Conservation (phyloP, 2,888 invertebrate species). For the Helicoverpa assulta region DNA sequence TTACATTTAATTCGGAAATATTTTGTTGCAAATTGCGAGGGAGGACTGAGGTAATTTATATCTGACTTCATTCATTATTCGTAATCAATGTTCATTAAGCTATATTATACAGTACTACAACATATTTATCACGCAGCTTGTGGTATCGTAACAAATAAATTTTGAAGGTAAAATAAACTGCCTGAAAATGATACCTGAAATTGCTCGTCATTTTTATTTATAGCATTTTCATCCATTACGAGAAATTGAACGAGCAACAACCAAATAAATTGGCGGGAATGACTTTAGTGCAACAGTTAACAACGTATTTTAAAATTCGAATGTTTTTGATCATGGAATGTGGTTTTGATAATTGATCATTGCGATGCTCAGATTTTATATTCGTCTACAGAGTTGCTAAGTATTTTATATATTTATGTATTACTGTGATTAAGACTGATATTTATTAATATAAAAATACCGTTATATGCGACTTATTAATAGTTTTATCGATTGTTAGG, state of each 20-base stretch:
- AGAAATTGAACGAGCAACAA: conserved; percentile 31
- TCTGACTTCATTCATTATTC: conserved; percentile 43
- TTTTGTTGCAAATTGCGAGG: conserved; percentile 54
- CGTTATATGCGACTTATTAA: too few relatives aligned
- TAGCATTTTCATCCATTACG: conserved; percentile 35
- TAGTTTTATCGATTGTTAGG: too few relatives aligned
- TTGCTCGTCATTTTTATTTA: conserved; percentile 40
- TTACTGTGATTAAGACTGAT: not conserved
- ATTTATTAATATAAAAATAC: not conserved
- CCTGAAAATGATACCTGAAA: conserved; percentile 15
- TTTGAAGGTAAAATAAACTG: conserved; percentile 8
- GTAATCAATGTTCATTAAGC: conserved; percentile 33
- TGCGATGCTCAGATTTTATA: not conserved
- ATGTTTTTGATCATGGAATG: conserved; percentile 15
- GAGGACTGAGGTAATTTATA: conserved; percentile 50
- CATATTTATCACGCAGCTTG: not conserved
- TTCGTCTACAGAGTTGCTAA: too few relatives aligned
- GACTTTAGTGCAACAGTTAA: conserved; percentile 35
- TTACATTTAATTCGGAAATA: conserved; percentile 57
- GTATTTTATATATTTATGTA: not conserved
- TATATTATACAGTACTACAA: conserved; percentile 8
- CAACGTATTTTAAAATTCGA: conserved; percentile 31
- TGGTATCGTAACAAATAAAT: not conserved
- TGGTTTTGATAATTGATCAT: conserved; percentile 3
- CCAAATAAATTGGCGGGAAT: conserved; percentile 42